Conservation (phyloP, 2,888 invertebrate species). For the Orchesella flavescens region DNA sequence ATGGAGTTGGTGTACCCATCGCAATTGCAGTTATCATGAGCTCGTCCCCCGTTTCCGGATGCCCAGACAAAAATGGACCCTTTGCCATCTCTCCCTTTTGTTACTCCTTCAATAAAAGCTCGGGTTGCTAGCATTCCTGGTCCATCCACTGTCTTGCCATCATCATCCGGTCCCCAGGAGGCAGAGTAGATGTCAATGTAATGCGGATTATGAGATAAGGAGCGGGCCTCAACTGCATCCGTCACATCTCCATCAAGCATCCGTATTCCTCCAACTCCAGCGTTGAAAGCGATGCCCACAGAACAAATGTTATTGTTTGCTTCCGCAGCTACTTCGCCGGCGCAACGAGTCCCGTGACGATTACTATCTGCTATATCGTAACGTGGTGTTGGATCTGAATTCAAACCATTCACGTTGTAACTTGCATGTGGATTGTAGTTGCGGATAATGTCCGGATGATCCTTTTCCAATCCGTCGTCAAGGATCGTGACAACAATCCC, state of each 20-base stretch:
- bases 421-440: conserved; percentile 98
- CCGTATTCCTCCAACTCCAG: conserved; percentile 97
- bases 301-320: conserved; percentile 97
- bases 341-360: conserved; percentile 88
- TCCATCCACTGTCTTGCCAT: conserved; percentile 83
- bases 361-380: conserved; percentile 98
- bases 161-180: conserved; percentile 93
- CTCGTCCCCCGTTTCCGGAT: conserved; percentile 96
- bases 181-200: conserved; percentile 99
- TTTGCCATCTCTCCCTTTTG: conserved; percentile 91
- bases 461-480: conserved; percentile 96
- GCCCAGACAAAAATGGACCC: conserved; percentile 99
- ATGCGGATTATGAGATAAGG: conserved; percentile 93
- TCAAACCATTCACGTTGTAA: conserved; percentile 97
- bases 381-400: conserved; percentile 94
- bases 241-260: conserved; percentile 99
- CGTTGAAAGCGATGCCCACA: conserved; percentile 95
- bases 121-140: conserved; percentile 95
- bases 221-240: conserved; percentile 97
- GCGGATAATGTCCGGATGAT: conserved; percentile 91
- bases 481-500: conserved; percentile 97
- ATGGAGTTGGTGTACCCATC: conserved; percentile 99
- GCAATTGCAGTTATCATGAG: conserved; percentile 98
- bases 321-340: conserved; percentile 97
- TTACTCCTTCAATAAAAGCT: conserved; percentile 96